Base-by-base conservation (phyloP, 2,888 invertebrate genomes). In the Parasteatoda lunata region DNA sequence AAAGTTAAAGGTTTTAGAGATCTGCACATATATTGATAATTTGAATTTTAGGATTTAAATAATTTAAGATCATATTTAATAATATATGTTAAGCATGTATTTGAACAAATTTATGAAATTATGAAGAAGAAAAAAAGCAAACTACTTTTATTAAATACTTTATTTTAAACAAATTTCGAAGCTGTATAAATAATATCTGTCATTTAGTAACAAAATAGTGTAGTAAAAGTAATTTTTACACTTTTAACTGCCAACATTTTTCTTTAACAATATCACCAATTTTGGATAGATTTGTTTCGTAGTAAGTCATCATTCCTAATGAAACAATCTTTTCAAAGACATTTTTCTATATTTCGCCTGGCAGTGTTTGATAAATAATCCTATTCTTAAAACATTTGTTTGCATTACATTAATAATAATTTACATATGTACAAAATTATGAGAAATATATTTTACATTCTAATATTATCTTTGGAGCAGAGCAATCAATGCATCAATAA, bases 191-290 rank as follows among this genome's bases (percentile, higher is more conserved):
- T 77, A 77, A 72, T 68, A 75, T 75, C 52, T 68, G 52, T 81
- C 64, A 75, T 54, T 81, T 54, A 75, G 54, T 78, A 78, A 81
- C 68, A 81, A 81, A 81, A 73, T 81, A 81, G 73, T 68, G 66
- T 66, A 81, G 68, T 30, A 30, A 30, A 30, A 30, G 30, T 30
- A 30, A 30, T 30, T 30, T 30, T 30, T 30, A 30, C 30, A 30
- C 30, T 30, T 30, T 30, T 30, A 30, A 30, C 30, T 30, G 30
- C 30, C 30, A 30, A 30, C 30, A 30, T 30, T 30, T 30, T 30
- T 30, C 30, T 30, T 30, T 30, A 30, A 30, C 30, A 30, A 30
- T 30, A 30, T 30, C 30, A 30, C 30, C 30, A 30, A 30, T 30
- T 30, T 30, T 30, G 30, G 30, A 30, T 30, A 30, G 30, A 30